phyloP scores from a whole-genome alignment of 2,888 invertebrate genomes.

The Chloromyia formosa region DNA sequence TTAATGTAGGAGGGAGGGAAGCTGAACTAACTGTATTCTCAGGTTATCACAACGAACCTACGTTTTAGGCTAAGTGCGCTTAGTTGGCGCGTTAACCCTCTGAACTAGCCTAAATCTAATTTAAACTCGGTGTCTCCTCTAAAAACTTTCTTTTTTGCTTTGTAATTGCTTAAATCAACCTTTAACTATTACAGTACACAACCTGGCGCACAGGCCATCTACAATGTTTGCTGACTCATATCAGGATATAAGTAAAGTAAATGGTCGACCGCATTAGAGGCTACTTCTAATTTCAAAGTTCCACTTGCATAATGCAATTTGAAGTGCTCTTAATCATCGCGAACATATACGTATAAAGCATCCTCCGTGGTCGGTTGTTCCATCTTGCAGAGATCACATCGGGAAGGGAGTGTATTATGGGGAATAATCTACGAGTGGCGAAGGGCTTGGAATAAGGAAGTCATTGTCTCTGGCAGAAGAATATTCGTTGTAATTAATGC shows the following conservation, averaged over 20 bases:
- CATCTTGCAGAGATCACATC: too few relatives aligned
- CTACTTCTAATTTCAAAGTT: conserved; percentile 21
- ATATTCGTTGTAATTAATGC: conserved; percentile 29
- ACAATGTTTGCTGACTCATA: background rate
- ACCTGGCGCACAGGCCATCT: too few relatives aligned
- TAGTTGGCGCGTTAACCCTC: too few relatives aligned
- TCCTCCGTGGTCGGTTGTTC: background rate
- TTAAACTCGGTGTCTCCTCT: too few relatives aligned
- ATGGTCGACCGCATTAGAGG: conserved; percentile 37
- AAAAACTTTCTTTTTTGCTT: too few relatives aligned
- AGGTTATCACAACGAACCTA: too few relatives aligned
- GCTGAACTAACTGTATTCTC: too few relatives aligned
- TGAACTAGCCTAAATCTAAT: too few relatives aligned
- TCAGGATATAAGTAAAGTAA: background rate
- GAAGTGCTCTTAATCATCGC: conserved; percentile 22
- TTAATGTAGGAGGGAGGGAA: too few relatives aligned
- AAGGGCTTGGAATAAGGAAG: background rate
- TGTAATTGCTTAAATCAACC: too few relatives aligned
- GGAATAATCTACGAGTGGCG: background rate
- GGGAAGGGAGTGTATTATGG: background rate
- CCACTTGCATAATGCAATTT: conserved; percentile 35
- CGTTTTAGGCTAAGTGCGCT: too few relatives aligned
- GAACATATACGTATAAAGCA: background rate
- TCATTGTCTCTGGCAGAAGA: conserved; percentile 13
- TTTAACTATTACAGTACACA: too few relatives aligned